Conservation (phyloP, 2,888 invertebrate genomes). For the Isoperla grammatica region DNA sequence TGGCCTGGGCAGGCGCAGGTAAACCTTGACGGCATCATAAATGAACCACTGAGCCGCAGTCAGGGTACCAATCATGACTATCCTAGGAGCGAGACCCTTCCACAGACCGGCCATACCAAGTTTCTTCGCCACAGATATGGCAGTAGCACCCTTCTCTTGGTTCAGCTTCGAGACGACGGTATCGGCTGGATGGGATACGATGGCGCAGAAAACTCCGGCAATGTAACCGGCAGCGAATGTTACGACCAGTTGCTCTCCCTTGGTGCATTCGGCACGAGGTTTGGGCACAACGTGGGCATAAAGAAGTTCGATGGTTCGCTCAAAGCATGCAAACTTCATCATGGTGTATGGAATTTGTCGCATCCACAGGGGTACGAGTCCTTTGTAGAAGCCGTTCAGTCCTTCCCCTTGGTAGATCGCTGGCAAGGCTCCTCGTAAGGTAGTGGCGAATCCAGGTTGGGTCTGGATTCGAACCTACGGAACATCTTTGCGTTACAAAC, state of each 20-base stretch:
- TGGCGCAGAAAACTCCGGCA: slow-evolving; percentile 97
- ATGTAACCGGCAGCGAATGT: slow-evolving; percentile 94
- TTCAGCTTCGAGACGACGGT: slow-evolving; percentile 95
- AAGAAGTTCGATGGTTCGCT: slow-evolving; percentile 88
- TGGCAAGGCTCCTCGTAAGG: slow-evolving; percentile 86
- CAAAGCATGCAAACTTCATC: slow-evolving; percentile 99
- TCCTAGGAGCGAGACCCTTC: slow-evolving; percentile 88
- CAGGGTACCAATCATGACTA: slow-evolving; percentile 94
- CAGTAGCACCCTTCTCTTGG: slow-evolving; percentile 76
- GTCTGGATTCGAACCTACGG: slow-evolving; percentile 86
- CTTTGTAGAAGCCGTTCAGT: slow-evolving; percentile 88
- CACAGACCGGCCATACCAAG: slow-evolving; percentile 72
- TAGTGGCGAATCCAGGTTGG: slow-evolving; percentile 84
- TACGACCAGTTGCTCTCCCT: slow-evolving; percentile 88
- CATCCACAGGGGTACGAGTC: slow-evolving; percentile 92
- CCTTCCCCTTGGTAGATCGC: slow-evolving; percentile 87
- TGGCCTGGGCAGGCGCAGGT: slow-evolving; percentile 82
- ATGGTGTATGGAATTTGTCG: slow-evolving; percentile 99
- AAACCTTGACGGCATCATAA: slow-evolving; percentile 90
- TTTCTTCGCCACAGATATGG: slow-evolving; percentile 64
- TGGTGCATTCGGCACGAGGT: slow-evolving; percentile 83
- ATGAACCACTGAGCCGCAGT: slow-evolving; percentile 97
- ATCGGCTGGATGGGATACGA: slow-evolving; percentile 98
- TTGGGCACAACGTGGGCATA: slow-evolving; percentile 93
- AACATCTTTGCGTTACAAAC: neutral